These are phyloP conservation scores for Synergus itoensis DNA, from an alignment of 2,888 invertebrate species.

Conservation along the genomic window DNA sequence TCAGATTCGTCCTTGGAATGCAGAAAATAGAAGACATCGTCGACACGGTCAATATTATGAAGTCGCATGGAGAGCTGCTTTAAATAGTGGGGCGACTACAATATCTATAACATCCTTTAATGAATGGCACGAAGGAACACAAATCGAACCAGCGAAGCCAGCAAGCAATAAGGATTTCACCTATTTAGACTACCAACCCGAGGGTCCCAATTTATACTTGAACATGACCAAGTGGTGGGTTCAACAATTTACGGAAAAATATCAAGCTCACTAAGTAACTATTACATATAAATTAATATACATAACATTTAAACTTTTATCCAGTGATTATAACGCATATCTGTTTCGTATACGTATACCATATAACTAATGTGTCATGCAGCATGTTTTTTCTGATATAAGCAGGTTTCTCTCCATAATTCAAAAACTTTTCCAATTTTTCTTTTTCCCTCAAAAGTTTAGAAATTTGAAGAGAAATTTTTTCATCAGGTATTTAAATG, in stretches of 20 bases:
- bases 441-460: background rate
- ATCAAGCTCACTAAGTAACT: conserved; percentile 43
- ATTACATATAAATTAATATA: background rate
- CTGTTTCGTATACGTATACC: conserved; percentile 18
- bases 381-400: background rate
- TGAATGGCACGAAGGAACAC: conserved; percentile 88
- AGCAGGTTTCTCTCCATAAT: conserved; percentile 4
- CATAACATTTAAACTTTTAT: background rate
- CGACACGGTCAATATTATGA: conserved; percentile 83
- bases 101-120: conserved; percentile 86
- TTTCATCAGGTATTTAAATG: background rate
- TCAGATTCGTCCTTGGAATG: conserved; percentile 81
- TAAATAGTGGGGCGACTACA: conserved; percentile 80
- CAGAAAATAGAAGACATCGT: conserved; percentile 79
- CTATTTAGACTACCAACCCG: conserved; percentile 82
- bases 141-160: conserved; percentile 84
- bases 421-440: conserved; percentile 5
- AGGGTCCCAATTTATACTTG: conserved; percentile 82
- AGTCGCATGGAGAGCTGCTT: conserved; percentile 82
- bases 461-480: background rate
- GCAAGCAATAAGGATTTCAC: conserved; percentile 75
- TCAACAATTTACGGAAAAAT: conserved; percentile 77
- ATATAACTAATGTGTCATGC: background rate
- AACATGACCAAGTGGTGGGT: conserved; percentile 83
- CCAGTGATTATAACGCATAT: conserved; percentile 2